Evolutionary conservation across 2,113 vertebrate genomes (phyloP), one percentile per base, ranked within the genome.

Genomic region (Dasypus novemcinctus): DNA sequence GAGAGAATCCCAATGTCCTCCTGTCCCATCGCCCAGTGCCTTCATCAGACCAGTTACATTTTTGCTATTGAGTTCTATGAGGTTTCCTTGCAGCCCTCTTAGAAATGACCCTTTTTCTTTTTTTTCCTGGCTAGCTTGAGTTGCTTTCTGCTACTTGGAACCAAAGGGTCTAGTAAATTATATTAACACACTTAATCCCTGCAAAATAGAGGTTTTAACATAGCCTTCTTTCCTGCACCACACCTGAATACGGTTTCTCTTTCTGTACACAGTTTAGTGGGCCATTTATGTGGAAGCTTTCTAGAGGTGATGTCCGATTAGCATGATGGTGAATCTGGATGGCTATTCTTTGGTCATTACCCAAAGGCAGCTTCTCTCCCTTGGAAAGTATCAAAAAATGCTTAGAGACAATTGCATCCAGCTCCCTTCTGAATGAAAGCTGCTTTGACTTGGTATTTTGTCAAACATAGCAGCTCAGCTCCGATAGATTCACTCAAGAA

Each of bases 401-500:
- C 49, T 64, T 72, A 94, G 46, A 54, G 72, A 74, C 69, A 79
- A 79, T 78, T 90, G 25, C n/a, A 69, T 71, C 5, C 14, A 57
- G 7, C 25, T 95, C 27, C 27, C 49, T 83, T 81, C 71, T 76
- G 81, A 96, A 93, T 23, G 57, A 84, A 95, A 81, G 57, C 63
- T 57, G 4, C 54, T 80, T 69, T 82, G 57, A 79, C 29, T 82
- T 97, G 87, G 41, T 57, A 57, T 79, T 79, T 46, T 92, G 54
- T 71, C 49, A 96, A 95, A 59, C 15, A 57, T 29, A 91, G 74
- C 78, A 92, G 54, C 76, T 93, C n/a, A 80, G 69, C 33, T 64
- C 61, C 69, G 84, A 81, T 33, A 86, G 69, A 59, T 83, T 94
- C 68, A 64, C 5, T 88, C 23, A 84, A 96, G 80, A 96, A 87